Evolutionary conservation across 2,797 vertebrate species (phyloP).

Genomic region (Mycteria americana): DNA sequence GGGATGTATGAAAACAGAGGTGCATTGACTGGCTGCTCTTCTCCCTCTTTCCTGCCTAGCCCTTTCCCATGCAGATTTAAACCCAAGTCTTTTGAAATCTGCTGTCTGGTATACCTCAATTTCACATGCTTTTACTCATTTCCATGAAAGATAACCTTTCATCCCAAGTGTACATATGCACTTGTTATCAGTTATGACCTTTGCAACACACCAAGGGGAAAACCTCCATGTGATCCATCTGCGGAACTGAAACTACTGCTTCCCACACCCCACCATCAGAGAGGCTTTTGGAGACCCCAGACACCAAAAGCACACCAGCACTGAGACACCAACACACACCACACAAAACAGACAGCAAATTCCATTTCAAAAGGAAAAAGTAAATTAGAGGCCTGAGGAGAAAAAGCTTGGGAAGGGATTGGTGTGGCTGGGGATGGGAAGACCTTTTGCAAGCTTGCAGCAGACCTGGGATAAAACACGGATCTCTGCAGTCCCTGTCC

Average conservation of each 20-base stretch:
- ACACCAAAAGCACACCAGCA: background rate
- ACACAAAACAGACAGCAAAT: background rate
- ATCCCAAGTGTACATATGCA: too few relatives aligned
- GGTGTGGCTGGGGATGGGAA: background rate
- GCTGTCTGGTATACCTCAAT: background rate
- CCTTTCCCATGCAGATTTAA: background rate
- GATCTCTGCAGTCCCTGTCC: background rate
- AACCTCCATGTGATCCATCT: background rate
- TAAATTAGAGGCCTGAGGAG: background rate
- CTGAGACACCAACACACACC: fast-evolving
- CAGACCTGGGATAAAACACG: background rate
- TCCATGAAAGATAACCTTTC: background rate
- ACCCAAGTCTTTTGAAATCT: background rate
- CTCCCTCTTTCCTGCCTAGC: background rate
- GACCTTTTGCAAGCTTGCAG: background rate
- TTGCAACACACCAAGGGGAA: background rate
- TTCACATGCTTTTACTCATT: background rate
- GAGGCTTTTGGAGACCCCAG: background rate
- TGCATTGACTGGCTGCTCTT: background rate
- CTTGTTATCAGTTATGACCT: background rate
- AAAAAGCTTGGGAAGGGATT: background rate
- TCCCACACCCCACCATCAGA: background rate
- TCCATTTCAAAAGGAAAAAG: background rate
- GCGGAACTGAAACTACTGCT: background rate
- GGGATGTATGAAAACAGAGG: background rate